Percentiles rank a stretch among this genome's conserved stretches.
Conservation (phyloP, 2,888 invertebrate genomes). For the Pecten maximus region DNA sequence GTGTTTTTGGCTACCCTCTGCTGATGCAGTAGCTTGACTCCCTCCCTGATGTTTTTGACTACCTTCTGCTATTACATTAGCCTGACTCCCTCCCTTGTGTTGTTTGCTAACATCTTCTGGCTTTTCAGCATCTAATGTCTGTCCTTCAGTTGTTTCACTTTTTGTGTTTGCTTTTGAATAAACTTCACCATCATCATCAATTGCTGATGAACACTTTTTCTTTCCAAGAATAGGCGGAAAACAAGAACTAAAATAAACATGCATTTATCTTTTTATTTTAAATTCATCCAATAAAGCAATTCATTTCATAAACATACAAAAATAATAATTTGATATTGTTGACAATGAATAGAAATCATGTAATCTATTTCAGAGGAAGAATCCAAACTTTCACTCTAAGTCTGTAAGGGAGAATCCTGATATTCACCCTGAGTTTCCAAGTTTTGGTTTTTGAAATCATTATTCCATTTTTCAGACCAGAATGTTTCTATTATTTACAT, state of each 20-base stretch:
- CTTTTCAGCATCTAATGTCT: background rate
- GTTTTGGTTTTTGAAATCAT: no score
- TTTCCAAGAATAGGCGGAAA: background rate
- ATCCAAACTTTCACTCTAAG: no score
- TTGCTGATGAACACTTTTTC: background rate
- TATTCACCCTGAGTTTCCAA: no score
- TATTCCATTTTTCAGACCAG: no score
- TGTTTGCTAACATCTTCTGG: background rate
- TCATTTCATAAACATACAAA: no score
- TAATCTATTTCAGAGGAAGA: no score
- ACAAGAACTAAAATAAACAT: background rate
- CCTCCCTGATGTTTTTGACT: background rate
- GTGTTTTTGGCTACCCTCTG: background rate
- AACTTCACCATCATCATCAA: conserved; percentile 2
- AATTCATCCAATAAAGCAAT: no score
- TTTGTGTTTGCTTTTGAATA: background rate
- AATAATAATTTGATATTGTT: no score
- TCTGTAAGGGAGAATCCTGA: no score
- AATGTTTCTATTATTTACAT: no score
- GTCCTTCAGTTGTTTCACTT: background rate
- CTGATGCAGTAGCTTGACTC: background rate
- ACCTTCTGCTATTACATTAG: background rate
- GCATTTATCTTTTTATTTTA: background rate
- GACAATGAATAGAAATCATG: no score
- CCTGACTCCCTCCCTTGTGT: background rate